Conservation (phyloP, 2,113 vertebrate species). For the Paramisgurnus dabryanus region DNA sequence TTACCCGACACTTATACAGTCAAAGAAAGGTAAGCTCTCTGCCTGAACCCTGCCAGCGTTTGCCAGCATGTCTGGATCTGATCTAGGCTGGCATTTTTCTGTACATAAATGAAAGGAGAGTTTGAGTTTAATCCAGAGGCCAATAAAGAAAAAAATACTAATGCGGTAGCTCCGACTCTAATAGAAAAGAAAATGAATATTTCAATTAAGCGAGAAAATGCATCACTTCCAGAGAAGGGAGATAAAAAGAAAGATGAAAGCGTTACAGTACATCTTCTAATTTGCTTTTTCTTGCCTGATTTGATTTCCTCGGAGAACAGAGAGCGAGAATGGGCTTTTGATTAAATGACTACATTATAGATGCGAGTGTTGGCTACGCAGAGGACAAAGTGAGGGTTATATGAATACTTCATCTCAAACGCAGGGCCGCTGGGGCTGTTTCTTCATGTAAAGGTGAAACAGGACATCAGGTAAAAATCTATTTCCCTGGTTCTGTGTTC, state of each 20-base stretch:
- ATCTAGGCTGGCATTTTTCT: constrained; percentile 27
- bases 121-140: constrained; percentile 6
- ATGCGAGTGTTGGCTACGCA: background rate
- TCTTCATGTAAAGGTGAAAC: constrained; percentile 4
- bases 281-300: constrained; percentile 25
- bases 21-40: background rate
- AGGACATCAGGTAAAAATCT: background rate
- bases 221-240: constrained; percentile 8
- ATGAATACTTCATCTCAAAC: constrained; percentile 42
- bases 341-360: constrained; percentile 44
- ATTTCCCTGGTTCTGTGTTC: background rate
- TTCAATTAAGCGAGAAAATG: constrained; percentile 8
- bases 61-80: constrained; percentile 13
- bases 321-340: constrained; percentile 5
- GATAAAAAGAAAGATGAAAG: constrained; percentile 39
- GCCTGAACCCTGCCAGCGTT: constrained; percentile 3
- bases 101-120: constrained; percentile 13
- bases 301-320: constrained; percentile 17
- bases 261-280: constrained; percentile 12
- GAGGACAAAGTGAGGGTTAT: constrained; percentile 37
- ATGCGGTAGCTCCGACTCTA: constrained; percentile 2
- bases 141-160: background rate
- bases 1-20: constrained; percentile 30
- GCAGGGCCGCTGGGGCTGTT: background rate
- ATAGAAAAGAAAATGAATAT: background rate